phyloP scores from a whole-genome alignment of 1,140 invertebrate genomes.

The Drosophila simulans region DNA sequence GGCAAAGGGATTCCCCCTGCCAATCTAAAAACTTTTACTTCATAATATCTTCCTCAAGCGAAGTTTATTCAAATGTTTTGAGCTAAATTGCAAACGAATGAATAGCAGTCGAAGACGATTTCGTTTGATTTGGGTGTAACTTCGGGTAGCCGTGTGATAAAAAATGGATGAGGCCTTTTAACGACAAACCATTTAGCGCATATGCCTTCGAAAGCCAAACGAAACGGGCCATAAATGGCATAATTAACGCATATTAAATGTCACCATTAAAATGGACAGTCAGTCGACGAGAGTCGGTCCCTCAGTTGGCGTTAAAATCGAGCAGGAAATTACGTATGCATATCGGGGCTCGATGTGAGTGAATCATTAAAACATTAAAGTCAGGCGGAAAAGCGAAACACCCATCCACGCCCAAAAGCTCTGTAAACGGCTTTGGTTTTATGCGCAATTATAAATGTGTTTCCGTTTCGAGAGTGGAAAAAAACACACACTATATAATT shows the following conservation, averaged over 20 bases:
- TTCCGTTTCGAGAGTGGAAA: conserved; percentile 37
- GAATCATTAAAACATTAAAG: conserved; percentile 49
- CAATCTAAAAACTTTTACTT: conserved; percentile 8
- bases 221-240: conserved; percentile 65
- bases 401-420: conserved; percentile 11
- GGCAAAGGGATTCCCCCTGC: background rate
- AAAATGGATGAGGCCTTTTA: conserved; percentile 72
- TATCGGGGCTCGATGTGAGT: conserved; percentile 17
- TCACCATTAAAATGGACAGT: conserved; percentile 69
- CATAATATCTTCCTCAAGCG: conserved; percentile 8
- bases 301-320: conserved; percentile 51
- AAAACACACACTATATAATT: conserved; percentile 29
- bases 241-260: conserved; percentile 81
- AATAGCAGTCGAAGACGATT: conserved; percentile 37
- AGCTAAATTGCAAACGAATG: conserved; percentile 6
- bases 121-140: conserved; percentile 36
- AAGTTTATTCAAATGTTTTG: conserved; percentile 30
- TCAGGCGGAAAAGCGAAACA: conserved; percentile 39
- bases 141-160: conserved; percentile 35
- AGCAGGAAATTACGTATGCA: conserved; percentile 63
- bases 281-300: conserved; percentile 5
- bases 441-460: conserved; percentile 62
- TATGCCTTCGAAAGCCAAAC: conserved; percentile 44
- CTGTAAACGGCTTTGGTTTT: conserved; percentile 52
- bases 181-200: conserved; percentile 69